Base-by-base conservation (phyloP, 2,113 vertebrate genomes). In the Protomyctophum bolini region DNA sequence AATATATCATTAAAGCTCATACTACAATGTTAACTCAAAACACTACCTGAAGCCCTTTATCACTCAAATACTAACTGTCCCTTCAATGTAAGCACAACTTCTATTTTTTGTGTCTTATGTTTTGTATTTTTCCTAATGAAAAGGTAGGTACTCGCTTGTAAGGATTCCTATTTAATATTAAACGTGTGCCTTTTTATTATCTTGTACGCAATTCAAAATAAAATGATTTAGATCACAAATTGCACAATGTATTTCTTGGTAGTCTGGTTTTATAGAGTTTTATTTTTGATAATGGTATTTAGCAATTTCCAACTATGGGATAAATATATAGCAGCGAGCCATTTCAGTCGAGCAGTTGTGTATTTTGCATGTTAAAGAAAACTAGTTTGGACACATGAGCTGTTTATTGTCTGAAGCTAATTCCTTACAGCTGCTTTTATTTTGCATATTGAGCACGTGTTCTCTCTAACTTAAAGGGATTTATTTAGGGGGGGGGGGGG, bases 191-290 rank as follows among this genome's bases (percentile, higher is more conserved):
- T 72, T 41, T 85, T 41, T 85, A 72, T 76, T 71, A 73, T 78
- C 54, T 63, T 89, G 84, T 87, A 79, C 70, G 46, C 61, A 86
- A 87, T 79, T 79, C 72, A 73, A 85, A 88, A 88, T 90, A 88
- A 90, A 90, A 85, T 84, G 62, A 63, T 86, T 82, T 84, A 87
- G 88, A 83, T 84, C 75, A 85, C 79, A 78, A 84, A 80, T 84
- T 84, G 79, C 85, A 84, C 83, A 63, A 79, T 83, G 81, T 83
- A 87, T 86, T 82, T 85, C 78, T 79, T 89, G 69, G 73, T 86
- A 75, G 82, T 85, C 74, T 81, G 71, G 68, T 77, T 77, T 77
- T 55, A 66, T 73, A 74, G 68, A 76, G 15, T 10, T 56, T 56
- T 10, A 6, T 68, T 64, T 45, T 8, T 52, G 49, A 55, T 54